A percentile compares a stretch with the other conserved stretches of the same genome.
phyloP scores from a whole-genome alignment of 2,888 invertebrate species.

The Blera fallax region DNA sequence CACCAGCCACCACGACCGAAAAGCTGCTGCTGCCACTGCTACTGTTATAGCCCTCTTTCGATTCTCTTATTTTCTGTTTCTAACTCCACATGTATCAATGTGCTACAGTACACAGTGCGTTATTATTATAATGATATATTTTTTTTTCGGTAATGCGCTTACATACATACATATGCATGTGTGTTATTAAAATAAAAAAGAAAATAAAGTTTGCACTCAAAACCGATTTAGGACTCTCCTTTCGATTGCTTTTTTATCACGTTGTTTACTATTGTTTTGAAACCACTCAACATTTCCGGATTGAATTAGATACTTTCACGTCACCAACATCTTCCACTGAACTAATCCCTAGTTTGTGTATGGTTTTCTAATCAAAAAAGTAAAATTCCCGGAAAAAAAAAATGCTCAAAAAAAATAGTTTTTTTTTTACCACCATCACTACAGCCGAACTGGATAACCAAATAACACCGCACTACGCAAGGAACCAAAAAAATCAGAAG shows the following conservation, averaged over 20 bases:
- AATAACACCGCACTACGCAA: conserved; percentile 72
- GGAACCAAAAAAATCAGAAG: conserved; percentile 43
- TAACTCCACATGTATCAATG: conserved; percentile 55
- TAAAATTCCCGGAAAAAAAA: conserved; percentile 26
- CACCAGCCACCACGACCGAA: conserved; percentile 67
- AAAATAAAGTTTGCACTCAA: neutral
- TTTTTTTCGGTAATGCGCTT: conserved; percentile 53
- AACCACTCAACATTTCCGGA: conserved; percentile 25
- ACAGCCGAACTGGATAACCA: conserved; percentile 52
- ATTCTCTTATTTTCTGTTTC: conserved; percentile 68
- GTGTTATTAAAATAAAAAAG: conserved; percentile 18
- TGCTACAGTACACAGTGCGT: conserved; percentile 61
- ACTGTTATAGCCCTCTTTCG: conserved; percentile 35
- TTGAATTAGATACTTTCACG: conserved; percentile 28
- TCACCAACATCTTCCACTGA: neutral
- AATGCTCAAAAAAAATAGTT: neutral
- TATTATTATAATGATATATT: conserved; percentile 56
- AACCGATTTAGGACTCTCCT: neutral
- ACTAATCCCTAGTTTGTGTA: conserved; percentile 32
- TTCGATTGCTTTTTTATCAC: neutral
- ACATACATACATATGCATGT: too few species aligned
- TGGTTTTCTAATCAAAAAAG: conserved; percentile 15
- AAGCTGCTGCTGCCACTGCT: conserved; percentile 63
- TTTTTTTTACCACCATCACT: conserved; percentile 26
- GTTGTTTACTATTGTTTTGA: conserved; percentile 37